These are phyloP conservation scores for Procambarus virginalis DNA, from an alignment of 1,140 invertebrate species.

Conservation along the genomic window DNA sequence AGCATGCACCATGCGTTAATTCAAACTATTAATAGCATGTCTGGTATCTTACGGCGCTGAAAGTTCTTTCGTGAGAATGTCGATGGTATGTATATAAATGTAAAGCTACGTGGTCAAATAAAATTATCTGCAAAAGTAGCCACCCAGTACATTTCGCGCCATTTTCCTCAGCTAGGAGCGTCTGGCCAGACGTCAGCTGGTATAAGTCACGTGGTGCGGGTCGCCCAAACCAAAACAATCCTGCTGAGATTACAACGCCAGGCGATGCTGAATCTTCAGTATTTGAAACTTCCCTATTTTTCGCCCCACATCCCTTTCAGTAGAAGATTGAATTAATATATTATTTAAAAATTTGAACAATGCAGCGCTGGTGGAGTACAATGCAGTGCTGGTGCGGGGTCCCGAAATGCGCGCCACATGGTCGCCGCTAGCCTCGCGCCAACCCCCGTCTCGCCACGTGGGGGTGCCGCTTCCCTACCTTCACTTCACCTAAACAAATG, in stretches of 20 bases:
- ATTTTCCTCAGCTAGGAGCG: constrained; percentile 10
- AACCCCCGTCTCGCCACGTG: constrained; percentile 41
- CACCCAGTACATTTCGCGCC: constrained; percentile 34
- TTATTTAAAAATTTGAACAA: constrained; percentile 30
- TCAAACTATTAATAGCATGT: too few species aligned
- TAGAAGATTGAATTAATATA: background rate
- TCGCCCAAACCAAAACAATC: constrained; percentile 30
- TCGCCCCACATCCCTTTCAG: background rate
- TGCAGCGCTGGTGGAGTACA: constrained; percentile 45
- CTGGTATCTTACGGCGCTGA: too few species aligned
- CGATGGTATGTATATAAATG: too few species aligned
- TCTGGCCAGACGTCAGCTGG: constrained; percentile 5
- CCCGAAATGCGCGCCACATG: constrained; percentile 58
- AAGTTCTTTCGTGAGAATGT: too few species aligned
- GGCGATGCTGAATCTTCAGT: background rate
- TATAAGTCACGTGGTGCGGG: constrained; percentile 30
- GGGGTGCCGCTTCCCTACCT: constrained; percentile 11
- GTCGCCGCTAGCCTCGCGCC: constrained; percentile 53
- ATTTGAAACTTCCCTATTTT: background rate
- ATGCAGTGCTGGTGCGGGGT: constrained; percentile 57
- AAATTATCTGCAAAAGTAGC: background rate
- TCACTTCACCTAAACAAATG: background rate
- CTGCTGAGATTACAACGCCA: background rate
- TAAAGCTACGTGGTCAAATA: too few species aligned
- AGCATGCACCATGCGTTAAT: too few species aligned